Conservation (phyloP, 1,140 invertebrate species). For the Drosophila sturtevanti region DNA sequence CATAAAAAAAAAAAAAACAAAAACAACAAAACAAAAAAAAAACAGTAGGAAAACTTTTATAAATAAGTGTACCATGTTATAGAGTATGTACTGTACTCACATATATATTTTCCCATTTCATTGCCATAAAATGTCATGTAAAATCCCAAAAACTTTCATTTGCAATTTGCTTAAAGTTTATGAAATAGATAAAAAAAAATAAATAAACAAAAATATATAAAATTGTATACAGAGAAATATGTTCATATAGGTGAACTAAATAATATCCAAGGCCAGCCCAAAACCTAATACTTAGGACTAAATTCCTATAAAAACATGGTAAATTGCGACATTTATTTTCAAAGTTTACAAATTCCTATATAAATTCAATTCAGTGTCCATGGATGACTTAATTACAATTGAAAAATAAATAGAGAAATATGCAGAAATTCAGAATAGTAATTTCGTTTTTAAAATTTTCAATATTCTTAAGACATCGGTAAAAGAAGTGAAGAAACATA, state of each 20-base stretch:
- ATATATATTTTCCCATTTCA: conserved; percentile 39
- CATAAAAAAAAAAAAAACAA: conserved; percentile 53
- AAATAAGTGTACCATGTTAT: conserved; percentile 19
- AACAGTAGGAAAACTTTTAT: conserved; percentile 55
- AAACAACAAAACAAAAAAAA: background rate
- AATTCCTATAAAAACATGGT: background rate
- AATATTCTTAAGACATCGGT: too few relatives aligned
- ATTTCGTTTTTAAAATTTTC: too few relatives aligned
- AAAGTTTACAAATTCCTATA: background rate
- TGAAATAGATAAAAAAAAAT: conserved; percentile 45
- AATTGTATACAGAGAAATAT: background rate
- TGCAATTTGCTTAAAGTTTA: conserved; percentile 69
- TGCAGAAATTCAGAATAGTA: too few relatives aligned
- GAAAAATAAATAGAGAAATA: background rate
- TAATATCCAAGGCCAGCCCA: background rate
- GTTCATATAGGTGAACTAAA: background rate
- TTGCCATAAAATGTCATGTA: conserved; percentile 63
- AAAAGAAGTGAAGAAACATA: too few relatives aligned
- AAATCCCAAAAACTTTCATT: conserved; percentile 67
- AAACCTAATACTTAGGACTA: background rate
- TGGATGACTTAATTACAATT: background rate
- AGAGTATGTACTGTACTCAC: background rate
- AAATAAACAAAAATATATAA: background rate
- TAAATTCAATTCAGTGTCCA: background rate
- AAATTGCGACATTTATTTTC: too few relatives aligned